These are phyloP conservation scores for Cyanoderma ruficeps DNA, from an alignment of 2,113 vertebrate genomes.

Conservation along the genomic window DNA sequence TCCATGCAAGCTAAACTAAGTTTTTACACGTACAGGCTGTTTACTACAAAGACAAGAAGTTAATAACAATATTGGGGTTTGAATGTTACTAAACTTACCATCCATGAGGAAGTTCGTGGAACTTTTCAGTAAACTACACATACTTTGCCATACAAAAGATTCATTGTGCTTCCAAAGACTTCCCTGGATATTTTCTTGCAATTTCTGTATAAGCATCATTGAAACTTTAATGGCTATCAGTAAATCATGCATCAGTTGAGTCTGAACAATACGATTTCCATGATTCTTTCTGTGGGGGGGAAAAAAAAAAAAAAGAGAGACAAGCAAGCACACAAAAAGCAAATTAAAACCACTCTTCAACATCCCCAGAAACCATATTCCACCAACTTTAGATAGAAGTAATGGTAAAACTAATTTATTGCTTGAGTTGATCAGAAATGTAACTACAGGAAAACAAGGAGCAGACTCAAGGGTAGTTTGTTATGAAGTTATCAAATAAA, in stretches of 20 bases:
- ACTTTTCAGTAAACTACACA: conserved; percentile 81
- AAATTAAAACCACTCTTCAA: neutral
- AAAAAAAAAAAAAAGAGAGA: neutral
- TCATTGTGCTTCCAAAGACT: conserved; percentile 51
- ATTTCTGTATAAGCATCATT: conserved; percentile 87
- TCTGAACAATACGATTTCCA: conserved; percentile 86
- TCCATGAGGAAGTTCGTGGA: conserved; percentile 83
- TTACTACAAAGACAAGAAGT: neutral
- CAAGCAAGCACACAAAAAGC: neutral
- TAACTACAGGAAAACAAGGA: neutral
- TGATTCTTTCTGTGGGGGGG: conserved; percentile 74
- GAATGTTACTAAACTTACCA: conserved; percentile 74
- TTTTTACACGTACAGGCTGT: neutral
- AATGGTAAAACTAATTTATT: neutral
- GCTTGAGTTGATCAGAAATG: neutral
- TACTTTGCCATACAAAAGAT: conserved; percentile 74
- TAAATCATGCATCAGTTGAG: conserved; percentile 87
- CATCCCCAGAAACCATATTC: neutral
- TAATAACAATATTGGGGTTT: neutral
- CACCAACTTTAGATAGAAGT: neutral
- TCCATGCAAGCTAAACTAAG: neutral
- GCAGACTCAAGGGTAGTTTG: neutral
- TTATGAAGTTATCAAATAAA: neutral
- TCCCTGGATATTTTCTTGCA: conserved; percentile 69
- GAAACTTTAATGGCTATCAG: conserved; percentile 85